Evolutionary conservation across 2,113 vertebrate species (phyloP), one percentile per base, ranked within the genome.

Genomic region (Nothoprocta pentlandii): DNA sequence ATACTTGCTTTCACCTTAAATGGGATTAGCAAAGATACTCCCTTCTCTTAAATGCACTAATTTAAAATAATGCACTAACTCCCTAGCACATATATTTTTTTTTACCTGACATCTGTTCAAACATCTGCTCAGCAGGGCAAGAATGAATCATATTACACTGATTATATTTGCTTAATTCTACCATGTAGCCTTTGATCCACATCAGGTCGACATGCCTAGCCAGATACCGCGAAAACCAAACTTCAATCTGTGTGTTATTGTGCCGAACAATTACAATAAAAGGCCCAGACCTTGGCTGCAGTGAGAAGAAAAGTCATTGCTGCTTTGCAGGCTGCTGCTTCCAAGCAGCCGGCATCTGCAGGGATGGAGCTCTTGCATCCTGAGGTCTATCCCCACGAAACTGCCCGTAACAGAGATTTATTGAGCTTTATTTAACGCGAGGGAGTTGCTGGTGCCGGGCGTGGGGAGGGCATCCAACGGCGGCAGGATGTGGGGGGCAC

Each of bases 61-160:
- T 95, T 97, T 92, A 96, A 82, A 95, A 89, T 94, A 95, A 96
- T 59, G 39, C 87, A 75, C 74, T 95, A 77, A 91, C 93, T 94
- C 97, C 97, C 93, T 54, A 19, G 78, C 64, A 41, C n/a, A 12
- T 63, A 74, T 70, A 73, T 70, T 64, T 25, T 73, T 78, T 62
- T 84, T 62, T 32, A 89, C 90, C 95, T 96, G 95, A 97, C 97
- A 95, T 97, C 96, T 97, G 97, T 92, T 97, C 94, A 91, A 96
- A 97, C 68, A 92, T 90, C 94, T 84, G 97, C 70, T 93, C 85
- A 61, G 87, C 82, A 86, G 95, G 92, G 91, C 67, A 10, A 62
- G 89, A 96, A 95, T 96, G 95, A 97, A 97, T 96, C 96, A 96
- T 83, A 17, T 80, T 81, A 59, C 54, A 11, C 90, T 87, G 95